These are phyloP conservation scores for Pogoniulus pusillus DNA, from an alignment of 2,797 vertebrate species.

Conservation along the genomic window DNA sequence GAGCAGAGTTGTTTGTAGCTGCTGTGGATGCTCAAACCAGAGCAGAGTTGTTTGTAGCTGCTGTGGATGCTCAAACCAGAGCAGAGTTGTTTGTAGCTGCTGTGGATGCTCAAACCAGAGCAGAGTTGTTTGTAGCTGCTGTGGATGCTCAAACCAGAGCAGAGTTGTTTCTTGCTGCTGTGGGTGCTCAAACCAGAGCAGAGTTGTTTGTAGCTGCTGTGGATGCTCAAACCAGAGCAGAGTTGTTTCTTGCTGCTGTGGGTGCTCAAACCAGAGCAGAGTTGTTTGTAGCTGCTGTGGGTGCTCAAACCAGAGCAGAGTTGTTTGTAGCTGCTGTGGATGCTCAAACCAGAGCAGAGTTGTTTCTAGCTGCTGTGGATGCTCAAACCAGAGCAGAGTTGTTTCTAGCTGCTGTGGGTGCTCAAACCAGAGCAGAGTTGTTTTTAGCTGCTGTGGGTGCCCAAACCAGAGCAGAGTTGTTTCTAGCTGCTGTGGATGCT, in stretches of 20 bases:
- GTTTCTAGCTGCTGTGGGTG: not conserved
- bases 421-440: too few relatives aligned
- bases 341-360: too few relatives aligned
- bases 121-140: too few relatives aligned
- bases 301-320: not conserved
- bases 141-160: not conserved
- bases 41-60: too few relatives aligned
- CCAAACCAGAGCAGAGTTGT: not conserved
- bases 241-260: not conserved
- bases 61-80: not conserved
- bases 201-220: too few relatives aligned
- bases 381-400: not conserved
- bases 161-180: not conserved
- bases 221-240: not conserved
- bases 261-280: not conserved
- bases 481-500: not conserved
- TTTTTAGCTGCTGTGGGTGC: not conserved
- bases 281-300: not conserved
- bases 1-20: not conserved
- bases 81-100: not conserved
- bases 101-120: not conserved
- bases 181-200: not conserved
- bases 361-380: not conserved
- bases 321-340: not conserved
- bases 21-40: not conserved